Base-by-base conservation (phyloP, 1,140 invertebrate species). In the Drosophila orosa region DNA sequence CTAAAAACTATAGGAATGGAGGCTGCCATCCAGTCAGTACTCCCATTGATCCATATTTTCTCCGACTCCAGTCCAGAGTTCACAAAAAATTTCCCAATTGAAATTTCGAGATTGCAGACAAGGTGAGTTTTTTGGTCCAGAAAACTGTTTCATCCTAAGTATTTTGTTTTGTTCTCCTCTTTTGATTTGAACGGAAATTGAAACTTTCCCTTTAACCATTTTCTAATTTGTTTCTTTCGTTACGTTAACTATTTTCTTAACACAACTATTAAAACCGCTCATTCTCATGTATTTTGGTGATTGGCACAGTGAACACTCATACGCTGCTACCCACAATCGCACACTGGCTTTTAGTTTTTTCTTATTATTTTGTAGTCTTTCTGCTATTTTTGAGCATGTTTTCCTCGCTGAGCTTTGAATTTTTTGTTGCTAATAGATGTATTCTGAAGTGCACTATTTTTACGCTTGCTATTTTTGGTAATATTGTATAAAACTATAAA, bases 321-420 rank as follows among this genome's bases (percentile, higher is more conserved):
- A 47, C 37, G 37, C 65, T 48, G 35, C 33, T 47, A 59, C 31
- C 24, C 37, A 40, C 55, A 65, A 63, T 33, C 27, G 42, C 72
- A 67, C 68, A 42, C 68, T 60, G 48, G 15, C 40, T 55, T 54
- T 56, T 42, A 59, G 62, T 35, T 45, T 48, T 39, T 50, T 57
- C 29, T 44, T 29, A 39, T 47, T 47, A 35, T 45, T 58, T 45
- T 57, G 3, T 33, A 33, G 22, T 3, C 35, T 54, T 65, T 48
- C 29, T 19, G 13, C 35, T 65, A 44, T 59, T 73, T 66, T 74
- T 27, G 83, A 86, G 83, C 83, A 86, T 89, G 84, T 86, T 89
- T 80, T 83, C 52, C 58, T 37, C 58, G 78, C 66, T 74, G 67
- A 75, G 78, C 63, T 57, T 71, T 56, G 45, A 42, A 58, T 56